These are phyloP conservation scores for Catamblyrhynchus diadema DNA, from an alignment of 2,797 vertebrate species.

Conservation along the genomic window DNA sequence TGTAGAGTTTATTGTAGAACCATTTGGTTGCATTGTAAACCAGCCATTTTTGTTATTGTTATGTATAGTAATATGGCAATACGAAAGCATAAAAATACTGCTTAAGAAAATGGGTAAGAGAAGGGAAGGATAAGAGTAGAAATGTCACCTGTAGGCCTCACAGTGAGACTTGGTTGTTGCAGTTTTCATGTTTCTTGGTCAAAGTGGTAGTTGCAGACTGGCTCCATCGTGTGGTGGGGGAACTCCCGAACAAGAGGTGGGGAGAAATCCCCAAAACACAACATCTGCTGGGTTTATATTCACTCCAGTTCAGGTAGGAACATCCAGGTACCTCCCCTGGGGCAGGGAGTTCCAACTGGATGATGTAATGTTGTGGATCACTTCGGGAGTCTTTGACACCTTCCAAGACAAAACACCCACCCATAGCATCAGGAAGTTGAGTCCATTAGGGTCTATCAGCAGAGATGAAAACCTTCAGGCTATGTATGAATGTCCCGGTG, in stretches of 20 bases:
- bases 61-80: not conserved
- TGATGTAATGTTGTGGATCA: not conserved
- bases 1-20: not conserved
- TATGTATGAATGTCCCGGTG: fast-evolving
- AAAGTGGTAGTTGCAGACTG: not conserved
- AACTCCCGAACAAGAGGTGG: not conserved
- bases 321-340: not conserved
- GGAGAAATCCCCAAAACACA: not conserved
- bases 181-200: not conserved
- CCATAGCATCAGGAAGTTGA: not conserved
- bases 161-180: not conserved
- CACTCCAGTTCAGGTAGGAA: not conserved
- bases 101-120: not conserved
- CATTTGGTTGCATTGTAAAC: not conserved
- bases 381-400: not conserved
- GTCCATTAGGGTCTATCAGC: not conserved
- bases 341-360: not conserved
- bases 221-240: fast-evolving
- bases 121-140: not conserved
- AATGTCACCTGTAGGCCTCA: not conserved
- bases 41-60: not conserved
- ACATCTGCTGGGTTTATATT: not conserved
- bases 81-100: not conserved
- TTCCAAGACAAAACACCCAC: not conserved
- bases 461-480: not conserved